phyloP scores from a whole-genome alignment of 2,888 invertebrate genomes.

The Ichneumoninae sp. region DNA sequence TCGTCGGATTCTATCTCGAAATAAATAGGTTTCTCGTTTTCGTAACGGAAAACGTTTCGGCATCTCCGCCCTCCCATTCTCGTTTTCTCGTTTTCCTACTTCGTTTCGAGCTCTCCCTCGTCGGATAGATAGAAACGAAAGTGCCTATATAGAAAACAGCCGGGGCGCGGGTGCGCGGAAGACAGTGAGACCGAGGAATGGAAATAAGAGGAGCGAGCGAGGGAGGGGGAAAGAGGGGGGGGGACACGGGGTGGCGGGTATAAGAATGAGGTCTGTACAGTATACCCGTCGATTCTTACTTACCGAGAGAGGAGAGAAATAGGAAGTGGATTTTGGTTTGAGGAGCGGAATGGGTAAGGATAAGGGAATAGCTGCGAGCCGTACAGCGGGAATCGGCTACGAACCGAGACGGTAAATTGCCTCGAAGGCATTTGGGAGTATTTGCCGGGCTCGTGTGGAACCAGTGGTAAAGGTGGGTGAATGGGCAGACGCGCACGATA shows the following conservation, averaged over 20 bases:
- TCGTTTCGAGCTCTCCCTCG: conserved; percentile 35
- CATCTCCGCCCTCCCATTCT: conserved; percentile 51
- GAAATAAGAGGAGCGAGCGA: conserved; percentile 50
- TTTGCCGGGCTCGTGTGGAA: conserved; percentile 59
- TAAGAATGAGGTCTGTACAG: conserved; percentile 42
- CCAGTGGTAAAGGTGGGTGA: conserved; percentile 53
- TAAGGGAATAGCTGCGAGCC: background rate
- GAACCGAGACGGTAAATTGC: conserved; percentile 70
- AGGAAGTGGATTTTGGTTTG: conserved; percentile 49
- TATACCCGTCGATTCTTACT: conserved; percentile 51
- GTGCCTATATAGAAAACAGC: conserved; percentile 19
- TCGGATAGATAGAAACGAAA: conserved; percentile 61
- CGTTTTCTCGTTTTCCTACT: conserved; percentile 51
- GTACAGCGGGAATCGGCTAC: conserved; percentile 21
- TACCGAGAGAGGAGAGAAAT: conserved; percentile 33
- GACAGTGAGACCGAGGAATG: conserved; percentile 30
- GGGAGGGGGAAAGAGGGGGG: conserved; percentile 6
- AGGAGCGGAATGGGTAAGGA: conserved; percentile 20
- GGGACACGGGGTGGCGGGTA: conserved; percentile 12
- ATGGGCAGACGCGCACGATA: conserved; percentile 56
- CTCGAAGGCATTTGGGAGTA: conserved; percentile 70
- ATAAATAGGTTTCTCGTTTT: conserved; percentile 69
- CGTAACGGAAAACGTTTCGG: conserved; percentile 65
- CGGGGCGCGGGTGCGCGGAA: conserved; percentile 13
- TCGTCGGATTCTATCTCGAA: conserved; percentile 63